Percentiles rank a stretch among this genome's conserved stretches.
These are phyloP conservation scores for Beris morrisii DNA, from an alignment of 2,888 invertebrate species.

Conservation along the genomic window DNA sequence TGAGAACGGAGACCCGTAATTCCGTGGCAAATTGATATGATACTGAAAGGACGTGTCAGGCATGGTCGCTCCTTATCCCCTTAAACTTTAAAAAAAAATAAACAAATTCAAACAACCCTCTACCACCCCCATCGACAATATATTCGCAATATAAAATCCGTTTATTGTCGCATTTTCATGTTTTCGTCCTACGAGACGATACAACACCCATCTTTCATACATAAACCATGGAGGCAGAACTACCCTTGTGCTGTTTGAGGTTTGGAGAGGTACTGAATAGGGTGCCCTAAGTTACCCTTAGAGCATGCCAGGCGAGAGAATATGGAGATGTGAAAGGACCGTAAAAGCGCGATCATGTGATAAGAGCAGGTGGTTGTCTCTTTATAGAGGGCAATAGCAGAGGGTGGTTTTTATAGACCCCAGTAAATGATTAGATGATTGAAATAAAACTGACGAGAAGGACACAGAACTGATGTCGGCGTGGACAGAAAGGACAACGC, in stretches of 20 bases:
- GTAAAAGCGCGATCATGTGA: slow-evolving; percentile 39
- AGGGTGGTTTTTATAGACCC: slow-evolving; percentile 26
- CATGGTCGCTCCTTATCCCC: slow-evolving; percentile 25
- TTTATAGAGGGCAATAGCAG: slow-evolving; percentile 12
- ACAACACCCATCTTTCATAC: slow-evolving; percentile 26
- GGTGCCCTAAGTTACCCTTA: not conserved
- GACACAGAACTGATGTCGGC: slow-evolving; percentile 19
- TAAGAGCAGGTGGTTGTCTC: slow-evolving; percentile 39
- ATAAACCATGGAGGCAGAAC: slow-evolving; percentile 26
- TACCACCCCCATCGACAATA: slow-evolving; percentile 2
- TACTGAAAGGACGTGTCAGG: slow-evolving; percentile 36
- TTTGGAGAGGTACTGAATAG: not conserved
- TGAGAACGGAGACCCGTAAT: slow-evolving; percentile 8
- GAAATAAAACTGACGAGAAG: slow-evolving; percentile 31
- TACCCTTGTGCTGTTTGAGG: not conserved
- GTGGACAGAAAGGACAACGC: slow-evolving; percentile 16
- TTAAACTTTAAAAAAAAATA: not conserved
- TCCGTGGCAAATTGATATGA: slow-evolving; percentile 37
- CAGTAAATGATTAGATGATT: slow-evolving; percentile 34
- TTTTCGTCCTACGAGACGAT: slow-evolving; percentile 22
- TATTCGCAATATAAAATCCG: slow-evolving; percentile 33
- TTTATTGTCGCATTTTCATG: slow-evolving; percentile 37
- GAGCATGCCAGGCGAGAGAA: slow-evolving; percentile 5
- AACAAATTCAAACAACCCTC: slow-evolving; percentile 8
- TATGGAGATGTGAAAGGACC: slow-evolving; percentile 30